phyloP scores from a whole-genome alignment of 2,113 vertebrate genomes.

The Epinephelus cyanopodus region DNA sequence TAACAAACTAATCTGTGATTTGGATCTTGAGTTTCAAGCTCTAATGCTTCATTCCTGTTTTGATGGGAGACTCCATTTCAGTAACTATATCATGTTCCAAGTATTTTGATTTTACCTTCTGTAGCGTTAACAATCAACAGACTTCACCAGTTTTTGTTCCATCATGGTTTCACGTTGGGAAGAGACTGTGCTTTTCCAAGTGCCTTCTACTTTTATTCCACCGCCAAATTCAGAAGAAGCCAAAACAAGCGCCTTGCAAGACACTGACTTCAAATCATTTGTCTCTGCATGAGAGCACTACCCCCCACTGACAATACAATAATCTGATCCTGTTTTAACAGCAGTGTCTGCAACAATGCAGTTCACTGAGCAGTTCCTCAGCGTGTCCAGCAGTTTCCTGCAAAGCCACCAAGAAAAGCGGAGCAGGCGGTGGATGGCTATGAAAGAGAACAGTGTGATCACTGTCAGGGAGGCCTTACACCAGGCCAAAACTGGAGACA shows the following conservation, averaged over 20 bases:
- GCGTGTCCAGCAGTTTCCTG: conserved; percentile 51
- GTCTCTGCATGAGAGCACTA: not conserved
- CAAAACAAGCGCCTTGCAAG: not conserved
- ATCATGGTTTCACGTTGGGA: conserved; percentile 2
- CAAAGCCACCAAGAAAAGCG: conserved; percentile 36
- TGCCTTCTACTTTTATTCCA: not conserved
- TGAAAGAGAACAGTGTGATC: conserved; percentile 79
- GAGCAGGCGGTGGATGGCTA: conserved; percentile 45
- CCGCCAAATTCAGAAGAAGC: conserved; percentile 8
- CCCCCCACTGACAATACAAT: conserved; percentile 15
- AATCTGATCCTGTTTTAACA: conserved; percentile 32
- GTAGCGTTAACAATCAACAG: not conserved
- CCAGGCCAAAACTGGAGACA: conserved; percentile 66
- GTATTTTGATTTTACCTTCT: not conserved
- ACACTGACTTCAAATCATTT: not conserved
- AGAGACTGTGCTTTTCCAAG: not conserved
- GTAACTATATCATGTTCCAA: not conserved
- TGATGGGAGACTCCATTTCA: not conserved
- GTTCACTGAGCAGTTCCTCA: conserved; percentile 30
- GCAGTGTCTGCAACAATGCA: conserved; percentile 20
- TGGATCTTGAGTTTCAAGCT: not conserved
- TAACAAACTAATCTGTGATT: not conserved
- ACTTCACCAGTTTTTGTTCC: not conserved
- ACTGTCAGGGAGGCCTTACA: conserved; percentile 45
- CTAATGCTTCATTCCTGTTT: not conserved